Evolutionary conservation across 2,888 invertebrate species (phyloP), one percentile per base, ranked within the genome.

Genomic region (Apamea sordens): DNA sequence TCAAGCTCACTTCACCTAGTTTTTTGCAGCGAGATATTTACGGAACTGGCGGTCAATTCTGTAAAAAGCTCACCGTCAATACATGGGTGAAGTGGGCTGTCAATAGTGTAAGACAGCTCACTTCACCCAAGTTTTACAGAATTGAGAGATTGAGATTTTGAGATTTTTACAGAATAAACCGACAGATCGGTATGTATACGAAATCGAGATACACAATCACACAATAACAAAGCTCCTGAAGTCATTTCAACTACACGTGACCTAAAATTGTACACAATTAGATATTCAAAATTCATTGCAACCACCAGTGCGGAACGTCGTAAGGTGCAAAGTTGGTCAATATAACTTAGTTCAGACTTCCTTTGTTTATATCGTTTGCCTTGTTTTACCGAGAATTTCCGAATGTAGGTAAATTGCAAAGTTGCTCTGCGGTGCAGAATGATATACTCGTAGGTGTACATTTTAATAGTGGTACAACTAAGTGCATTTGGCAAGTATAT

Each of bases 261-360:
- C 82, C 77, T 72, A 78, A 89, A 86, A 84, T 81, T 85, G 75
- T 83, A 84, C 77, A 83, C 81, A 90, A 86, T 88, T 88, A 88
- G 76, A 85, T 90, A 90, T 88, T 87, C 87, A 80, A 80, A 90
- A 91, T 90, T 89, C 89, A 89, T 85, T 90, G 90, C 90, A 88
- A 74, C 83, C 61, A 73, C 83, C 59, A 82, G 76, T 78, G 83
- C 73, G 85, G 80, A 88, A 86, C 83, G 74, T 81, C 79, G 81
- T 86, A 90, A 91, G 90, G 90, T 91, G 89, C 88, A 93, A 90
- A 93, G 91, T 93, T 93, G 89, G 88, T 89, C 91, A 90, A 92
- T 93, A 92, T 90, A 93, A 93, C 92, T 92, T 92, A 89, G 92
- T 92, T 92, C 89, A 86, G 84, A 88, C 88, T 90, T 88, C 89